phyloP scores from a whole-genome alignment of 2,888 invertebrate species.

The Lithophane semibrunnea region DNA sequence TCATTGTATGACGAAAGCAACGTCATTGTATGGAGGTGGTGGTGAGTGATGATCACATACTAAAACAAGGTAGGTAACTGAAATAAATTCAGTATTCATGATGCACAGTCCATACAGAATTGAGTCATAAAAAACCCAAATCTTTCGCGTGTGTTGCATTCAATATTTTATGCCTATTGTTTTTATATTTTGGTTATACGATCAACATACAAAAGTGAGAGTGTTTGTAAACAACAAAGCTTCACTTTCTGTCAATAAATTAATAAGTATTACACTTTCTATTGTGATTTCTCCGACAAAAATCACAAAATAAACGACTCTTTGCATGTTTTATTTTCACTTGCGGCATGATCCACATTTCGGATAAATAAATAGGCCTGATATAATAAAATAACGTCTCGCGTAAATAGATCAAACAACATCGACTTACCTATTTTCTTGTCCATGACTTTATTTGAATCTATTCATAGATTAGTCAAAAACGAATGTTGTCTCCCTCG shows the following conservation, averaged over 20 bases:
- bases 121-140: slow-evolving; percentile 17
- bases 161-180: neutral
- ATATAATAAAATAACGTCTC: slow-evolving; percentile 45
- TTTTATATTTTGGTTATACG: neutral
- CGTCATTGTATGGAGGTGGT: neutral
- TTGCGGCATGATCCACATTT: slow-evolving; percentile 42
- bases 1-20: neutral
- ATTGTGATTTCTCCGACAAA: slow-evolving; percentile 1
- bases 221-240: slow-evolving; percentile 6
- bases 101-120: slow-evolving; percentile 4
- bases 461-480: neutral
- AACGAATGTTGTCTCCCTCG: neutral
- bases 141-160: slow-evolving; percentile 3
- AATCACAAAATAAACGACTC: slow-evolving; percentile 6
- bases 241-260: slow-evolving; percentile 13
- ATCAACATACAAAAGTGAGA: slow-evolving; percentile 17
- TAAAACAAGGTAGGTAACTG: neutral
- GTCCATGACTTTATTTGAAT: slow-evolving; percentile 8
- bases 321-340: slow-evolving; percentile 24
- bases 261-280: slow-evolving; percentile 2
- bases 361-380: slow-evolving; percentile 51
- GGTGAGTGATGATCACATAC: slow-evolving; percentile 1
- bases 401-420: slow-evolving; percentile 56
- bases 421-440: slow-evolving; percentile 31
- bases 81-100: slow-evolving; percentile 32